phyloP scores from a whole-genome alignment of 2,888 invertebrate genomes.

The Macaria notata region DNA sequence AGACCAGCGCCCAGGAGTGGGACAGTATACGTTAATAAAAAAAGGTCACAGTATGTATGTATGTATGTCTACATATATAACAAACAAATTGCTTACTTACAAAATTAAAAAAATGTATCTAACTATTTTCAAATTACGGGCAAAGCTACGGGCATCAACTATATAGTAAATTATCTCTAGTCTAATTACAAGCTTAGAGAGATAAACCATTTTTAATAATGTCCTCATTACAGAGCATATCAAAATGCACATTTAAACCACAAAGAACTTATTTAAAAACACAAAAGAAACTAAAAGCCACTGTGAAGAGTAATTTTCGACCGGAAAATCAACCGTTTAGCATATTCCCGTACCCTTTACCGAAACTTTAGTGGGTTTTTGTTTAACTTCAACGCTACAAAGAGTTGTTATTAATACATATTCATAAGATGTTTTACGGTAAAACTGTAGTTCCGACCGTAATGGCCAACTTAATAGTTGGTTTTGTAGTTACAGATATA shows the following conservation, averaged over 20 bases:
- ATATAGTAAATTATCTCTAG: too few relatives aligned
- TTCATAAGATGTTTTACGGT: conserved; percentile 50
- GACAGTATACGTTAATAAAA: too few relatives aligned
- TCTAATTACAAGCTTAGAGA: too few relatives aligned
- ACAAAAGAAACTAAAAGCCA: conserved; percentile 15
- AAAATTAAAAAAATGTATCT: too few relatives aligned
- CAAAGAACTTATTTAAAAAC: conserved; percentile 8
- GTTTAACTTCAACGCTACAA: conserved; percentile 33
- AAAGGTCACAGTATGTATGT: too few relatives aligned
- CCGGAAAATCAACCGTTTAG: conserved; percentile 46
- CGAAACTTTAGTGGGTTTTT: conserved; percentile 34
- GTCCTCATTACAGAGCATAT: neutral
- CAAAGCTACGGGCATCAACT: too few relatives aligned
- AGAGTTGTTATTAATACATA: conserved; percentile 44
- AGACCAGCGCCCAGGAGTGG: too few relatives aligned
- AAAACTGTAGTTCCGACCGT: conserved; percentile 33
- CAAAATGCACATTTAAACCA: neutral
- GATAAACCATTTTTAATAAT: neutral
- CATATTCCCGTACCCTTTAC: conserved; percentile 47
- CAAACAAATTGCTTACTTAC: too few relatives aligned
- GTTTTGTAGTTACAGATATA: neutral
- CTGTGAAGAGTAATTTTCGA: conserved; percentile 17
- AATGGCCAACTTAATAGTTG: conserved; percentile 20
- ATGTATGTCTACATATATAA: too few relatives aligned
- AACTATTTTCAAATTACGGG: too few relatives aligned